Base-by-base conservation (phyloP, 2,113 vertebrate species). In the Triplophysa siluroides region DNA sequence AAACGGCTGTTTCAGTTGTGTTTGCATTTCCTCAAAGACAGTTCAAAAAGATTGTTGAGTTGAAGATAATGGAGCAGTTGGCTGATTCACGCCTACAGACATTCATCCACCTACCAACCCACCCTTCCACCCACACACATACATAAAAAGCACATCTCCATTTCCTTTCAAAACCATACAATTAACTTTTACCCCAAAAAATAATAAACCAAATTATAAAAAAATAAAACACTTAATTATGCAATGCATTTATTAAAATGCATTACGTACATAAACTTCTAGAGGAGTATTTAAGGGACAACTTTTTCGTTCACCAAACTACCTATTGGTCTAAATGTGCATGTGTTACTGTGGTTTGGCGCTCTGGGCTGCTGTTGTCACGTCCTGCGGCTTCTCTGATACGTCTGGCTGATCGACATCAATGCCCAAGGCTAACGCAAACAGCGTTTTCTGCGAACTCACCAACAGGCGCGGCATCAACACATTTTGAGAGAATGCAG, bases 41-140 rank as follows among this genome's bases (percentile, higher is more conserved):
- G 41, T 7, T 47, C n/a, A 33, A 21, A 10, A 14, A 80, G n/a
- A 29, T 52, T 29, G 60, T 52, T 65, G 19, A 38, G 52, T 61
- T 71, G 63, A 78, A 50, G 75, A 47, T 66, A 64, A 78, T 66
- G 38, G 67, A 65, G 18, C 60, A 19, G 29, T 70, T 21, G 60
- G 61, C 69, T 79, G 58, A 71, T 38, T 73, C 78, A 74, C 50
- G 58, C 60, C 50, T 38, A 61, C 70, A 54, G 18, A 38, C 7
- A 38, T 38, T 38, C 33, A 38, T 38, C 33, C 6, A 8, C 33
- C 29, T 29, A 29, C 29, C 26, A 26, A 71, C 18, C 69, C 16
- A 71, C 16, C n/a, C n/a, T n/a, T n/a, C 2, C 29, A 73, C 52
- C 11, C 11, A 71, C 47, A 13, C 10, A 47, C 10, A 68, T 19